phyloP scores from a whole-genome alignment of 2,113 vertebrate genomes.

The Piprites chloris region DNA sequence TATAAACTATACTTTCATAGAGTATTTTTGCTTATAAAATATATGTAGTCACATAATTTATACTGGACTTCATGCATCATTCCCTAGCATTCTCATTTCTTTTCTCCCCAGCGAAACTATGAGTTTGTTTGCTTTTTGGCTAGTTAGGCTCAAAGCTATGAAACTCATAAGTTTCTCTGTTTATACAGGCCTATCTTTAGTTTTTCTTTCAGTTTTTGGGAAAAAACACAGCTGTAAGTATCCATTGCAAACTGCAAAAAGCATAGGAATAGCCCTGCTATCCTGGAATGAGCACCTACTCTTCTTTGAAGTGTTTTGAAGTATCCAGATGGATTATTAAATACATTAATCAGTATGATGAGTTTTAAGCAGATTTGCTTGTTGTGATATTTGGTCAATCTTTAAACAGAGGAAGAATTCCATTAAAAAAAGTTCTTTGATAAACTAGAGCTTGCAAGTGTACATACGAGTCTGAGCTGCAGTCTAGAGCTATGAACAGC shows the following conservation, averaged over 20 bases:
- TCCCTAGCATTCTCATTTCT: not conserved
- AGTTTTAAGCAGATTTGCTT: not conserved
- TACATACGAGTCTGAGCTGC: not conserved
- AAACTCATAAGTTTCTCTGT: not conserved
- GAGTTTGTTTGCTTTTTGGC: slow-evolving; percentile 34
- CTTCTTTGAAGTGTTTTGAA: not conserved
- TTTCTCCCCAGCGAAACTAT: not conserved
- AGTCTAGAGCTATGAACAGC: not conserved
- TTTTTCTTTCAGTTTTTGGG: slow-evolving; percentile 1
- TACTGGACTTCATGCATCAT: not conserved
- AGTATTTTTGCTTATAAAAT: slow-evolving; percentile 37
- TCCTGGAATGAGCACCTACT: not conserved
- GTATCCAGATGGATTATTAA: not conserved
- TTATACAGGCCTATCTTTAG: not conserved
- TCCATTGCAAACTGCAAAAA: not conserved
- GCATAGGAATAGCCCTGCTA: not conserved
- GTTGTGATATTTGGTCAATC: not conserved
- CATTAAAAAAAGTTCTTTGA: not conserved
- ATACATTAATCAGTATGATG: not conserved
- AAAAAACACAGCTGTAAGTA: not conserved
- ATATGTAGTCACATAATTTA: not conserved
- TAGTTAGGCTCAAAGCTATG: not conserved
- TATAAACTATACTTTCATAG: not conserved
- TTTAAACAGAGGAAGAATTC: not conserved
- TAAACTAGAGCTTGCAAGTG: not conserved